Evolutionary conservation across 2,113 vertebrate genomes (phyloP).

Genomic region (Patagioenas fasciata): DNA sequence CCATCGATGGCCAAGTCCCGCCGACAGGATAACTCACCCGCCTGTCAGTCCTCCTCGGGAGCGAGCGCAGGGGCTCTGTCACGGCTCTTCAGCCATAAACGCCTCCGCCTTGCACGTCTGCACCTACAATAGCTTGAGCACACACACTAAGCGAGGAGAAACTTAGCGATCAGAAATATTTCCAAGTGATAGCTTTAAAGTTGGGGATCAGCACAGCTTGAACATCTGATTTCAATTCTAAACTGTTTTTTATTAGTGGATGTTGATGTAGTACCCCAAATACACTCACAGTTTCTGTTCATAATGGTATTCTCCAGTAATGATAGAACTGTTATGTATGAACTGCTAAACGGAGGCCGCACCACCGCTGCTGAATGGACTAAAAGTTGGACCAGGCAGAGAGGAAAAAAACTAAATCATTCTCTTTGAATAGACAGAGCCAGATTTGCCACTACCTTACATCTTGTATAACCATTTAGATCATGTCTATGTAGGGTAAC

Average conservation of each 20-base stretch:
- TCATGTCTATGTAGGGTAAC: not conserved
- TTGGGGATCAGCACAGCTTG: not conserved
- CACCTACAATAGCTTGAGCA: not conserved
- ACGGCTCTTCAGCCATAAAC: not conserved
- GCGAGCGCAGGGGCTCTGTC: not conserved
- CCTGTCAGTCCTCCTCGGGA: not conserved
- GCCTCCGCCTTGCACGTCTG: not conserved
- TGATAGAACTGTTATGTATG: not conserved
- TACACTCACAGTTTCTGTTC: not conserved
- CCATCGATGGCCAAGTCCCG: not conserved
- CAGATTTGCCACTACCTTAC: not conserved
- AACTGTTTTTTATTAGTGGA: not conserved
- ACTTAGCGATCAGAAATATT: not conserved
- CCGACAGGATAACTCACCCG: not conserved
- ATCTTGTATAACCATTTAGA: conserved; percentile 5
- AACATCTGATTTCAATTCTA: conserved; percentile 25
- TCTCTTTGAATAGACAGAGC: not conserved
- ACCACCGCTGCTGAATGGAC: not conserved
- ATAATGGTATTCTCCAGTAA: not conserved
- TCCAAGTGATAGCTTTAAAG: not conserved
- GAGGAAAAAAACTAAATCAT: conserved; percentile 35
- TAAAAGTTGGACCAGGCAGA: not conserved
- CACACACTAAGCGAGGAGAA: not conserved
- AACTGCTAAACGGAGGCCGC: conserved; percentile 5
- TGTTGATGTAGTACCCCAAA: not conserved